Base-by-base conservation (phyloP, 2,113 vertebrate species). In the Callopanchax toddi region DNA sequence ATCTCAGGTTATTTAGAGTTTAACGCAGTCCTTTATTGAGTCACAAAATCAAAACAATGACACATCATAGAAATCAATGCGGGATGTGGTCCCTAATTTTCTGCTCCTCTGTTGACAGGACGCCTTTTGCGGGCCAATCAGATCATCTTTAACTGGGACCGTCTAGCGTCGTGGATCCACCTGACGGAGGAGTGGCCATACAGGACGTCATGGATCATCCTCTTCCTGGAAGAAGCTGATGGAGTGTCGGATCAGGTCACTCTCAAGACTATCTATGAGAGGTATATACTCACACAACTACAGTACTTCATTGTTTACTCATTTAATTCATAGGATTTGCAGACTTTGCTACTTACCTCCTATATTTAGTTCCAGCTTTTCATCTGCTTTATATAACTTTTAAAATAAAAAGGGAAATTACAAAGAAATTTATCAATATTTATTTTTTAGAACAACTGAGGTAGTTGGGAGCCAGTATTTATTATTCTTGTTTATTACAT, bases 101-200 rank as follows among this genome's bases (percentile, higher is more conserved):
- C 11, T 56, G 11, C 23, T 6, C 45, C 4, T 3, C 20, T 34
- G 61, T 36, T 78, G 67, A 78, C 75, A 96, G 97, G 97, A 53
- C 93, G 98, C 55, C 89, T 99, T 39, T 66, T 99, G 73, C 90
- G 98, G 76, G 98, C 98, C 82, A 98, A 99, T 92, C 97, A 99
- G 87, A 98, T 99, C 60, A 92, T 88, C 21, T 99, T 99, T 79
- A 96, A 93, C 65, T 99, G 98, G 98, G 98, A 99, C 51, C 94
- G 97, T 1, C 91, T 99, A 73, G 98, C 96, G 0, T 97, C 96
- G 3, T 99, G 98, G 98, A 99, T 99, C 91, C 97, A 99, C 88
- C 91, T 99, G 67, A 99, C 98, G 0, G 98, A 99, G 77, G 96
- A 99, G 86, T 99, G 98, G 98, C 98, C 97, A 0, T 99, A 99